Evolutionary conservation across 1,140 invertebrate species (phyloP).

Genomic region (Caenorhabditis brenneri): DNA sequence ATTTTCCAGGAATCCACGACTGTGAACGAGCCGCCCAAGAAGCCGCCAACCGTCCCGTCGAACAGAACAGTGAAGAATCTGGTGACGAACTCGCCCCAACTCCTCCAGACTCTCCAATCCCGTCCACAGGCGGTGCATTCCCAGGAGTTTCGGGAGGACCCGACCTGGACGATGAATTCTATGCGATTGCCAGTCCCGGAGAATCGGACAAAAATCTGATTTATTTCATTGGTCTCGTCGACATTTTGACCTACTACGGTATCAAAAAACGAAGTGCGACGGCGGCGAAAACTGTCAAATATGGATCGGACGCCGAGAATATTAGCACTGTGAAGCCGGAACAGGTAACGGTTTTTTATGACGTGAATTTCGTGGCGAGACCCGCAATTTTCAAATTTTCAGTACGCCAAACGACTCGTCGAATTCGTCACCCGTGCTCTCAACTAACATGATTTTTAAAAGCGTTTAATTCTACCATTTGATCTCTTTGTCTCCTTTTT

Average conservation of each 20-base stretch:
- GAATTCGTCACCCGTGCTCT: slow-evolving; percentile 81
- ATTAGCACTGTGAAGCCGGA: slow-evolving; percentile 98
- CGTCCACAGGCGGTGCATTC: slow-evolving; percentile 82
- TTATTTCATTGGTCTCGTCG: slow-evolving; percentile 97
- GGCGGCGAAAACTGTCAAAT: slow-evolving; percentile 98
- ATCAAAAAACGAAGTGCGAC: slow-evolving; percentile 88
- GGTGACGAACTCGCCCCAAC: slow-evolving; percentile 72
- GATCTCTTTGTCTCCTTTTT: not conserved
- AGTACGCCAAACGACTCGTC: slow-evolving; percentile 93
- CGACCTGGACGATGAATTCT: slow-evolving; percentile 84
- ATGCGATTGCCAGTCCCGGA: slow-evolving; percentile 80
- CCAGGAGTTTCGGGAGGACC: slow-evolving; percentile 80
- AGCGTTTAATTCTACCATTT: not conserved
- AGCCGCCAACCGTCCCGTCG: slow-evolving; percentile 67
- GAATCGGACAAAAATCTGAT: slow-evolving; percentile 83
- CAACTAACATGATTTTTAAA: too few species aligned
- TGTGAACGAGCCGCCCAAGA: slow-evolving; percentile 82
- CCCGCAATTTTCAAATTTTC: slow-evolving; percentile 63
- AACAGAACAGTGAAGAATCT: slow-evolving; percentile 73
- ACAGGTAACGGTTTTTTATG: slow-evolving; percentile 73
- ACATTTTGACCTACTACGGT: slow-evolving; percentile 97
- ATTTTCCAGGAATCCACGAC: slow-evolving; percentile 82
- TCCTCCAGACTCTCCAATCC: slow-evolving; percentile 76
- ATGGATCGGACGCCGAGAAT: slow-evolving; percentile 97
- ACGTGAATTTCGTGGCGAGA: too few species aligned